Conservation (phyloP, 2,113 vertebrate species). For the Helogale parvula region DNA sequence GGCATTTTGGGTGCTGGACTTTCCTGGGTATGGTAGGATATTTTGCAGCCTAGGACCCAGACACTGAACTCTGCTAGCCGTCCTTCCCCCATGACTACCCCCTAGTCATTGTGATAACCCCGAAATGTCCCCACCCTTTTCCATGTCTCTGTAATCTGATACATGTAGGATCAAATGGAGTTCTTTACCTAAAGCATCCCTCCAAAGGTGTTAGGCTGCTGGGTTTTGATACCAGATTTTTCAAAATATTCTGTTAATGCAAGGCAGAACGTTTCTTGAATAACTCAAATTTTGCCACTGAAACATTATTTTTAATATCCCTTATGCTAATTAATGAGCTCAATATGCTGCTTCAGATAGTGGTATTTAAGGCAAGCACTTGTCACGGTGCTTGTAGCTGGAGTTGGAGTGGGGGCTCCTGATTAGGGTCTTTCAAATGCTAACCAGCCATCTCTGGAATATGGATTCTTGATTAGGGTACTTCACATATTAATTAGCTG, state of each 20-base stretch:
- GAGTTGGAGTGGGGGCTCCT: slow-evolving; percentile 60
- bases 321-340: slow-evolving; percentile 55
- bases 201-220: neutral
- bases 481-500: slow-evolving; percentile 73
- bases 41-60: neutral
- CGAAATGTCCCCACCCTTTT: neutral
- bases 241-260: neutral
- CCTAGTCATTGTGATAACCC: neutral
- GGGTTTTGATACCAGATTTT: slow-evolving; percentile 18
- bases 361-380: slow-evolving; percentile 69
- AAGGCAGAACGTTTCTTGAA: slow-evolving; percentile 11
- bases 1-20: neutral
- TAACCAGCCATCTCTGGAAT: slow-evolving; percentile 71
- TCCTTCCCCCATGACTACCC: too few species aligned
- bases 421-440: slow-evolving; percentile 79
- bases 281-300: slow-evolving; percentile 40
- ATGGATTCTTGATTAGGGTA: slow-evolving; percentile 70
- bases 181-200: neutral
- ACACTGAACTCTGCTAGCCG: neutral
- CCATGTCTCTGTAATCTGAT: neutral
- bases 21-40: neutral
- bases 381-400: slow-evolving; percentile 57
- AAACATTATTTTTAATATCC: slow-evolving; percentile 57
- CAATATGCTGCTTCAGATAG: slow-evolving; percentile 35
- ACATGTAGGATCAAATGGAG: neutral